Evolutionary conservation across 1,140 invertebrate species (phyloP).

Genomic region (Trachymyrmex septentrionalis): DNA sequence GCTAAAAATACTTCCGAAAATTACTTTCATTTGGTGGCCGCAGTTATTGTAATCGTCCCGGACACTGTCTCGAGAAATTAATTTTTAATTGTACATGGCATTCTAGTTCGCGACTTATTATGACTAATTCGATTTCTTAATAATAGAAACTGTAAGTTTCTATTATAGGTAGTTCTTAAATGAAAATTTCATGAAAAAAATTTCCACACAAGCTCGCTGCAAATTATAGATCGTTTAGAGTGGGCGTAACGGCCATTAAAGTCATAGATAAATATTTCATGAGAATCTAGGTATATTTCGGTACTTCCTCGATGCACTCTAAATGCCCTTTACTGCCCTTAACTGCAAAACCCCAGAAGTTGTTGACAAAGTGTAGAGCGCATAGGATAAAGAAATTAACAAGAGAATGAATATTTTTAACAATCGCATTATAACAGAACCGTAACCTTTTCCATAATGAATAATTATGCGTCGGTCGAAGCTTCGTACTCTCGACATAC

Average conservation of each 20-base stretch:
- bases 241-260: background rate
- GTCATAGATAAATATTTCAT: constrained; percentile 10
- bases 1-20: too few relatives aligned
- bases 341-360: background rate
- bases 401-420: constrained; percentile 30
- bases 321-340: constrained; percentile 2
- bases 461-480: background rate
- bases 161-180: background rate
- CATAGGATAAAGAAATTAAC: background rate
- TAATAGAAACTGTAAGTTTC: background rate
- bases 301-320: constrained; percentile 1
- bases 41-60: too few relatives aligned
- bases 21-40: too few relatives aligned
- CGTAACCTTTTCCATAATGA: constrained; percentile 52
- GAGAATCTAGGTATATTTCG: constrained; percentile 9
- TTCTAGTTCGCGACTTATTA: background rate
- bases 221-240: constrained; percentile 16
- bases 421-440: background rate
- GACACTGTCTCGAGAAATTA: too few relatives aligned
- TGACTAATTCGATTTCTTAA: background rate
- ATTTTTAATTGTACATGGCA: background rate
- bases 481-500: background rate
- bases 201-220: background rate
- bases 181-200: background rate
- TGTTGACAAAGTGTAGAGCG: constrained; percentile 4